Evolutionary conservation across 2,888 invertebrate species (phyloP).

Genomic region (Thereva unica): DNA sequence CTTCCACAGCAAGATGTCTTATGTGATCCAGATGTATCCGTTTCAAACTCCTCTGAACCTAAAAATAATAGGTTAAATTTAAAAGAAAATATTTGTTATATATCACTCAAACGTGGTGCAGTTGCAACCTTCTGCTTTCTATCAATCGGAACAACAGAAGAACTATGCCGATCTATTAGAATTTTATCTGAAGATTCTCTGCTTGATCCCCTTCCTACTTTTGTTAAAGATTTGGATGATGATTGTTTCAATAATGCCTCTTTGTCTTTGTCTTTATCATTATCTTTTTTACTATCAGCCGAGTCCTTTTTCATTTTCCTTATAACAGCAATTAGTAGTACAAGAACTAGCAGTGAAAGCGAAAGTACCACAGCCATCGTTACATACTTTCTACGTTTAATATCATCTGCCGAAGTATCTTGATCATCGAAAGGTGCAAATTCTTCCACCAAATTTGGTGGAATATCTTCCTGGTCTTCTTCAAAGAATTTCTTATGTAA

Average conservation of each 20-base stretch:
- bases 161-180: too few relatives aligned
- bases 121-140: too few relatives aligned
- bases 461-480: background rate
- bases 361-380: conserved; percentile 23
- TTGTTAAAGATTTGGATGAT: too few relatives aligned
- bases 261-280: background rate
- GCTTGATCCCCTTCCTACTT: too few relatives aligned
- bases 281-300: background rate
- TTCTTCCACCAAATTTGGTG: conserved; percentile 8
- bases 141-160: too few relatives aligned
- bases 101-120: too few relatives aligned
- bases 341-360: conserved; percentile 30
- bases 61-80: too few relatives aligned
- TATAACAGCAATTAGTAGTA: conserved; percentile 36
- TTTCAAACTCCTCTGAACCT: too few relatives aligned
- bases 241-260: background rate
- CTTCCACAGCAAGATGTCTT: too few relatives aligned
- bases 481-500: background rate
- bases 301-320: conserved; percentile 35
- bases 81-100: too few relatives aligned
- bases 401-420: conserved; percentile 8
- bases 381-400: conserved; percentile 34
- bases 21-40: too few relatives aligned
- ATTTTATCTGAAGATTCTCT: too few relatives aligned
- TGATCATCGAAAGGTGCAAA: conserved; percentile 23